Evolutionary conservation across 2,113 vertebrate species (phyloP).

Genomic region (Ranitomeya imitator): DNA sequence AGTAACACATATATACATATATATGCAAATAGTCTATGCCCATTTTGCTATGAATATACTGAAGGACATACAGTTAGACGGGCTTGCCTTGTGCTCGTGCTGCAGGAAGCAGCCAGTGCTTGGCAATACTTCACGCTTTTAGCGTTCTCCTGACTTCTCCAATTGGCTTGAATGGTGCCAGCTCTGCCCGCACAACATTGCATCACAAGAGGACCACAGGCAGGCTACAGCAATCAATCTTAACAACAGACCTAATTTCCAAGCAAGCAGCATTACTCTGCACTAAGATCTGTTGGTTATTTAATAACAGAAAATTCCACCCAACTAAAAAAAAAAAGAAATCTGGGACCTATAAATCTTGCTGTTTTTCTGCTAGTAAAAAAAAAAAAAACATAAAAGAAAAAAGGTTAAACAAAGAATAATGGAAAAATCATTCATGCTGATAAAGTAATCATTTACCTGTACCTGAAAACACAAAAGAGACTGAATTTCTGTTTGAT

Average conservation of each 20-base stretch:
- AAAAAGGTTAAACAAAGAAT: background rate
- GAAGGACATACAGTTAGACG: background rate
- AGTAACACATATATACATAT: too few species aligned
- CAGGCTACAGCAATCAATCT: conserved; percentile 30
- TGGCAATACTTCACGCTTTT: conserved; percentile 32
- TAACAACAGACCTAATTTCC: conserved; percentile 1
- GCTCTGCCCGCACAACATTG: conserved; percentile 13
- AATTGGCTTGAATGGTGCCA: conserved; percentile 19
- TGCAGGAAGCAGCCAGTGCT: conserved; percentile 17
- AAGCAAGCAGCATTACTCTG: background rate
- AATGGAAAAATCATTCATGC: background rate
- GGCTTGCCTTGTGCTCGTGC: conserved; percentile 35
- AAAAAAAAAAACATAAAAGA: background rate
- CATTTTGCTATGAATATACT: conserved; percentile 12
- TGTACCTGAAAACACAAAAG: background rate
- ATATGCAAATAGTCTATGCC: background rate
- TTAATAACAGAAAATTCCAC: background rate
- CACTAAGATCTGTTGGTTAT: background rate
- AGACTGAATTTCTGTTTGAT: background rate
- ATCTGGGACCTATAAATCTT: background rate
- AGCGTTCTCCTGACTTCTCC: conserved; percentile 30
- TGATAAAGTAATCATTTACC: background rate
- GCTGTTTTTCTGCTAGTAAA: background rate
- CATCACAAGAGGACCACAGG: conserved; percentile 24
- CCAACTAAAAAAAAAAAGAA: background rate